Evolutionary conservation across 2,113 vertebrate species (phyloP).

Genomic region (Myrmophylax atrothorax): DNA sequence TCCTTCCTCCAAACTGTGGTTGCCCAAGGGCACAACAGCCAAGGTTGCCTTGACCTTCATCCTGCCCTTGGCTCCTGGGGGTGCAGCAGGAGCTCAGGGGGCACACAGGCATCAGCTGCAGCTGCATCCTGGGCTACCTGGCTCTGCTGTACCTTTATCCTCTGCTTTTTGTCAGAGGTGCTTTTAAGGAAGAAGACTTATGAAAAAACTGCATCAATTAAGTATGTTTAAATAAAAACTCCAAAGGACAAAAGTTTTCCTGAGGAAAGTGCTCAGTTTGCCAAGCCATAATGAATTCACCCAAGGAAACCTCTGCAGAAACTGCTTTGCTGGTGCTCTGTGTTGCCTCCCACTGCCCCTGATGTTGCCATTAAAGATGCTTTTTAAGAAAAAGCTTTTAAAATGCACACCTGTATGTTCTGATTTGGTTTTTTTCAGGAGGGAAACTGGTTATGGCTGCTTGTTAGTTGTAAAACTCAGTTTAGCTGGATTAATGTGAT

Average conservation of each 20-base stretch:
- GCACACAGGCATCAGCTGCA: rapidly evolving
- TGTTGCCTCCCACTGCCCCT: not conserved
- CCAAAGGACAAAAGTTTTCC: not conserved
- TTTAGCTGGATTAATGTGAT: not conserved
- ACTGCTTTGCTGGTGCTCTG: not conserved
- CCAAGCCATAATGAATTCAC: not conserved
- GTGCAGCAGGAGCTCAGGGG: not conserved
- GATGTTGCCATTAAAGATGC: not conserved
- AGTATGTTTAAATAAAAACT: constrained; percentile 19
- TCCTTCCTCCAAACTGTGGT: rapidly evolving
- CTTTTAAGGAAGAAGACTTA: constrained; percentile 2
- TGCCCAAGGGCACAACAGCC: not conserved
- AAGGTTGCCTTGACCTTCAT: not conserved
- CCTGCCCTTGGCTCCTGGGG: not conserved
- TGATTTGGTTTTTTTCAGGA: not conserved
- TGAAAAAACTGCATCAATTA: not conserved
- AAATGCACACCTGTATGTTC: not conserved
- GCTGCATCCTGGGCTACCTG: not conserved
- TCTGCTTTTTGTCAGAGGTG: not conserved
- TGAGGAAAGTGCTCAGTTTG: not conserved
- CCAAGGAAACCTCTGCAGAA: not conserved
- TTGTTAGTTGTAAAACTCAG: not conserved
- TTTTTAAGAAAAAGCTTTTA: not conserved
- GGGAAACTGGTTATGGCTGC: not conserved
- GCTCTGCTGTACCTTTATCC: not conserved